Evolutionary conservation across 1,140 invertebrate genomes (phyloP), one percentile per base, ranked within the genome.

Genomic region (Liolophura sinensis): DNA sequence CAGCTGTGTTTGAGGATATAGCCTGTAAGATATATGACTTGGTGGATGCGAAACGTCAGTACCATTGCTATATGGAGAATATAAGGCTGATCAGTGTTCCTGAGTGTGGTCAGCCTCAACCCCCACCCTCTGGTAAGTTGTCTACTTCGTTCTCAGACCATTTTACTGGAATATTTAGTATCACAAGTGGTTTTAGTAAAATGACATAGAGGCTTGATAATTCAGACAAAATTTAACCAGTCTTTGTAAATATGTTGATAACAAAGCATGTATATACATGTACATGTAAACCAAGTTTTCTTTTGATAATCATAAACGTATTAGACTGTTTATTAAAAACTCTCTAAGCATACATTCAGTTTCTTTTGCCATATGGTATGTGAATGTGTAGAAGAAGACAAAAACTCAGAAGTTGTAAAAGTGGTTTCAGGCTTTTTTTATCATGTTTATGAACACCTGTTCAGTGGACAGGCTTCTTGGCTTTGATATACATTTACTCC

Each of bases 21-120:
- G 80, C 82, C 22, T 77, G 73, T 57, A 76, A 81, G 74, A 74
- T 82, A 16, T 84, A 85, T 68, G 77, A 82, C 65, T 51, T 83
- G 50, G 64, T 80, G 46, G 82, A 84, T 75, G 67, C 74, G 12
- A 75, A 69, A 47, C 55, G 82, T 14, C 77, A 82, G 46, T 82
- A 81, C 67, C 54, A 70, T 51, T 83, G 77, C 51, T 84, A 79
- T 65, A 67, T 84, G 20, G 64, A 76, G 6, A 83, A 84, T 61
- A 70, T 82, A 14, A 79, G 79, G 40, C 75, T 84, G 0, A 60
- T 76, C 14, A 60, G 70, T 48, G 60, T 84, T 15, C 80, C 82
- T 47, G 60, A 75, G 12, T 67, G 51, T 68, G 74, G 71, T 22
- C 47, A 67, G 18, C 64, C 59, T 24, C n/a, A 16, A 0, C n/a